Conservation (phyloP, 2,113 vertebrate species). For the Sturnus vulgaris region DNA sequence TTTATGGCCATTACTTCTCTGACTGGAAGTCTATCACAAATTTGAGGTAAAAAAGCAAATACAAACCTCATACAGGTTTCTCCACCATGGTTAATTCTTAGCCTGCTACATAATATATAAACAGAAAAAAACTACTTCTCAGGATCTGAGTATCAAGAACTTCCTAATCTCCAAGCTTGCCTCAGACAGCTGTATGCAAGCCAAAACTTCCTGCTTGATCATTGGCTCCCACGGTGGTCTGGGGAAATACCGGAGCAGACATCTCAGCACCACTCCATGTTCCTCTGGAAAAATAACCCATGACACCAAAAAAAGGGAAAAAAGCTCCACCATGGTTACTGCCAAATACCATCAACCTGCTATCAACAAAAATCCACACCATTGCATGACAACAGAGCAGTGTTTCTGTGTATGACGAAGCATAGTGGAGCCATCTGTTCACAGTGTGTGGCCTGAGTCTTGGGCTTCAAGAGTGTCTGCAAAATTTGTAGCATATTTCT, state of each 20-base stretch:
- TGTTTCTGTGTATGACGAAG: not conserved
- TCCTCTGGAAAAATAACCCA: not conserved
- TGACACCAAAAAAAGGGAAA: not conserved
- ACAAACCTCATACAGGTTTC: not conserved
- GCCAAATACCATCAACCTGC: conserved; percentile 1
- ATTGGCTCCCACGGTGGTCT: not conserved
- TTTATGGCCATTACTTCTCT: not conserved
- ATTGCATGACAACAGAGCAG: not conserved
- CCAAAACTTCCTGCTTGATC: not conserved
- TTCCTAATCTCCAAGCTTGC: not conserved
- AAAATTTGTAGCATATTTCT: conserved; percentile 9
- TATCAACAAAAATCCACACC: not conserved
- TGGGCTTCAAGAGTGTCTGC: not conserved
- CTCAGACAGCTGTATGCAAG: not conserved
- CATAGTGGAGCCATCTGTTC: conserved; percentile 24
- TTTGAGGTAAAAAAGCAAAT: not conserved
- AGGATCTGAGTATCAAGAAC: not conserved
- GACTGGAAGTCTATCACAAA: not conserved
- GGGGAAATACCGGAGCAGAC: not conserved
- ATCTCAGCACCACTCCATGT: not conserved
- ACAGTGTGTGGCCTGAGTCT: not conserved
- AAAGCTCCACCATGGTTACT: not conserved
- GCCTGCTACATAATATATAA: not conserved
- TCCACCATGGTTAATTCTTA: not conserved
- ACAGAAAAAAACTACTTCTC: not conserved